Evolutionary conservation across 2,888 invertebrate genomes (phyloP).

Genomic region (Reticulitermes lucifugus): DNA sequence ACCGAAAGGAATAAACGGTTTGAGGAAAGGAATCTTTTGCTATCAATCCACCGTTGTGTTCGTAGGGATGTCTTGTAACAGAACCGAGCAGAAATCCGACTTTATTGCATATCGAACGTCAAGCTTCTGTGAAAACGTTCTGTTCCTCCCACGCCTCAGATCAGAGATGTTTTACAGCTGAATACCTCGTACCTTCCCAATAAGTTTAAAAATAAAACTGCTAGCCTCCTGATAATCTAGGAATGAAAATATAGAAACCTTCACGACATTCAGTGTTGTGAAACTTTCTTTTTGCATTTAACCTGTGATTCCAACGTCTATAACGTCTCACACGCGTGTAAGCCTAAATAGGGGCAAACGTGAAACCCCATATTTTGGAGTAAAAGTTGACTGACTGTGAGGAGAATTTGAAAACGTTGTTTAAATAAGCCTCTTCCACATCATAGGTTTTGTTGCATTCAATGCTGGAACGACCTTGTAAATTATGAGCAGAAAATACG

Average conservation of each 20-base stretch:
- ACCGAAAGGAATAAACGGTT: not conserved
- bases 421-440: no score
- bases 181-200: not conserved
- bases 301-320: not conserved
- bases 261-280: not conserved
- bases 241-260: not conserved
- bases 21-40: constrained; percentile 7
- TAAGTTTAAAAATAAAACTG: not conserved
- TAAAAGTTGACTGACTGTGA: no score
- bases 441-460: no score
- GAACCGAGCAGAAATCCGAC: constrained; percentile 13
- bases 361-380: no score
- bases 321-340: not conserved
- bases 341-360: no score
- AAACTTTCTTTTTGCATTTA: not conserved
- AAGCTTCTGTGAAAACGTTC: not conserved
- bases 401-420: no score
- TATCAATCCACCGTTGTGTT: not conserved
- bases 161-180: not conserved
- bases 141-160: not conserved
- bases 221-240: not conserved
- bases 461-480: no score
- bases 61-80: not conserved
- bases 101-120: constrained; percentile 33
- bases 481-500: no score